Conservation (phyloP, 2,888 invertebrate genomes). For the Lasioglossum pauxillum region DNA sequence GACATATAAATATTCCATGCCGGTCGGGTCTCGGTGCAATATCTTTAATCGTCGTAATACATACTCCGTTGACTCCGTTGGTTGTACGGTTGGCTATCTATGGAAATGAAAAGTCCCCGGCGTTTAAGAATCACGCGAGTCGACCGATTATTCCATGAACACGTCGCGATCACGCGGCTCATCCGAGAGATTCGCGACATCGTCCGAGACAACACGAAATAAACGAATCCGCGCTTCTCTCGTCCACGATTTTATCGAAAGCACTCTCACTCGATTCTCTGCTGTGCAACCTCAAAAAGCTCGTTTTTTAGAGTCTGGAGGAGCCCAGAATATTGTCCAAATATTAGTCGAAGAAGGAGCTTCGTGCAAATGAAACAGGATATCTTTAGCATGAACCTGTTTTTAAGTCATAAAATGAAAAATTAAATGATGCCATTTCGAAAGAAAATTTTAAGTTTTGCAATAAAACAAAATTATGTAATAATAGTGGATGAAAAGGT, state of each 20-base stretch:
- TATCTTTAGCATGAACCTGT: too few species aligned
- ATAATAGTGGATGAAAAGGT: too few species aligned
- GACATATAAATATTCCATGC: background rate
- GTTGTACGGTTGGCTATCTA: slow-evolving; percentile 27
- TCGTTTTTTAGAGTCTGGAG: background rate
- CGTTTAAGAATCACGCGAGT: slow-evolving; percentile 29
- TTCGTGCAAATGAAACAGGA: too few species aligned
- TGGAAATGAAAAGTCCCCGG: slow-evolving; percentile 11
- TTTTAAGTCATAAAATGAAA: too few species aligned
- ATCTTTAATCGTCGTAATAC: background rate
- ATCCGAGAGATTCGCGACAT: slow-evolving; percentile 15
- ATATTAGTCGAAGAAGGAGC: too few species aligned
- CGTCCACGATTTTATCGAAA: slow-evolving; percentile 39
- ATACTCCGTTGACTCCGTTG: too few species aligned
- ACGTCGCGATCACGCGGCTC: slow-evolving; percentile 52
- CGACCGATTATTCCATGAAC: slow-evolving; percentile 47
- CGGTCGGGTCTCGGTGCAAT: background rate
- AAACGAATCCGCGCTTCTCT: background rate
- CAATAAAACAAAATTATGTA: too few species aligned
- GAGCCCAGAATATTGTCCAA: background rate
- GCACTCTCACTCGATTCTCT: background rate
- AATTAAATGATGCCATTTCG: too few species aligned
- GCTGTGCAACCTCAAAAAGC: background rate
- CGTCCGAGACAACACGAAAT: background rate
- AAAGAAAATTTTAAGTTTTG: too few species aligned